These are phyloP conservation scores for Hymenochirus boettgeri DNA, from an alignment of 2,113 vertebrate genomes.

Conservation along the genomic window DNA sequence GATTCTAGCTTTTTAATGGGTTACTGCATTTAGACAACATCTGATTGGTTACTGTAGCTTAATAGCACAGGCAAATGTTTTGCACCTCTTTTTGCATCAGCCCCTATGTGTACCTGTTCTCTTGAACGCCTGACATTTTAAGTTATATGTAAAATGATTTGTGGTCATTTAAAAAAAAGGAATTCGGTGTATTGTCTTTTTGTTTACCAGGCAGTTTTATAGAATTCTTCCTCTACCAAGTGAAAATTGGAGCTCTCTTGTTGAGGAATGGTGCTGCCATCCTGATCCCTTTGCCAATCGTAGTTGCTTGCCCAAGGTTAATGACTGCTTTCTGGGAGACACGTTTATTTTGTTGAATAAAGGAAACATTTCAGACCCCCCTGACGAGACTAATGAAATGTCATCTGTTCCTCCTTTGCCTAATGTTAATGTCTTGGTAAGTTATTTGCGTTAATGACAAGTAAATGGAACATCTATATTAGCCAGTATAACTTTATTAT, in stretches of 20 bases:
- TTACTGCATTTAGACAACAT: too few species aligned
- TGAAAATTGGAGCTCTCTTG: slow-evolving; percentile 84
- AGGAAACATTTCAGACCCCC: slow-evolving; percentile 31
- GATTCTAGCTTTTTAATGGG: too few species aligned
- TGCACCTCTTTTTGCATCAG: too few species aligned
- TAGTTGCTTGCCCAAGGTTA: slow-evolving; percentile 69
- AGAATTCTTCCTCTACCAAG: slow-evolving; percentile 86
- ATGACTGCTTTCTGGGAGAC: slow-evolving; percentile 87
- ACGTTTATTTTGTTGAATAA: slow-evolving; percentile 74
- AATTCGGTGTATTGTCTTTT: neutral
- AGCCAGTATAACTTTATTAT: slow-evolving; percentile 40
- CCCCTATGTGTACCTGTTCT: too few species aligned
- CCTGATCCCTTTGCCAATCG: slow-evolving; percentile 81
- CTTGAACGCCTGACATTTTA: too few species aligned
- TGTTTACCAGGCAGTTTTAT: slow-evolving; percentile 67
- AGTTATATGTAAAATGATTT: too few species aligned
- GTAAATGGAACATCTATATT: slow-evolving; percentile 40
- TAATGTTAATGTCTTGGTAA: slow-evolving; percentile 36
- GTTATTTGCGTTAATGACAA: slow-evolving; percentile 37
- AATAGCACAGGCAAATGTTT: too few species aligned
- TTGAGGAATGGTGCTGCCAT: slow-evolving; percentile 96
- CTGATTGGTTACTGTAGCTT: too few species aligned
- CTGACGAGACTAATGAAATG: slow-evolving; percentile 31
- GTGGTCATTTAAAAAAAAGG: too few species aligned
- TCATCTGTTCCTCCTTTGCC: slow-evolving; percentile 33